A percentile compares a stretch with the other conserved stretches of the same genome.
These are phyloP conservation scores for Echinarachnius parma DNA, from an alignment of 53 echinoderm and acorn worm species.

Conservation along the genomic window DNA sequence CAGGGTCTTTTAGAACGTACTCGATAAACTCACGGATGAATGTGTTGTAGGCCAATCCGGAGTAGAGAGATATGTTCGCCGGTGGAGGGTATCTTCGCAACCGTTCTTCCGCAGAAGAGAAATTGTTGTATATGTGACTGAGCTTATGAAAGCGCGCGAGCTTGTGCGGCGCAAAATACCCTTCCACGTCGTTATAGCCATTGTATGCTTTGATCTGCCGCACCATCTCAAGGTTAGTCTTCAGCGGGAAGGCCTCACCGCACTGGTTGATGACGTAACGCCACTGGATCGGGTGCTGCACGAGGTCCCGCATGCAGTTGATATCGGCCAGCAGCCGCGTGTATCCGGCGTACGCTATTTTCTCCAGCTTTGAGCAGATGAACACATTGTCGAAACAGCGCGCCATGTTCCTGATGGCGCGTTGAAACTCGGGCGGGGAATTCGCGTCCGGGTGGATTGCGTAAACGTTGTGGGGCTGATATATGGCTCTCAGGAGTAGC, in stretches of 20 bases:
- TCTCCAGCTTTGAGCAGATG: slow-evolving; percentile 57
- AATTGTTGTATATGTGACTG: neutral
- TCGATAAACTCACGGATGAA: slow-evolving; percentile 26
- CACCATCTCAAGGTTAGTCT: slow-evolving; percentile 32
- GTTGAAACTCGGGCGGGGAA: slow-evolving; percentile 43
- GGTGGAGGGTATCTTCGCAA: slow-evolving; percentile 25
- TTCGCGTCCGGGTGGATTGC: slow-evolving; percentile 63
- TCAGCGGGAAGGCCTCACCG: slow-evolving; percentile 40
- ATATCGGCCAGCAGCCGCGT: slow-evolving; percentile 62
- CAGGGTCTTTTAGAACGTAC: slow-evolving; percentile 24
- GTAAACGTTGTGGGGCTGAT: slow-evolving; percentile 72
- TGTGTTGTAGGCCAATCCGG: slow-evolving; percentile 41
- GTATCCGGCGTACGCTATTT: slow-evolving; percentile 45
- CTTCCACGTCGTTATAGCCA: slow-evolving; percentile 5
- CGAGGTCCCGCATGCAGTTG: slow-evolving; percentile 74
- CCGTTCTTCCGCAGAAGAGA: neutral
- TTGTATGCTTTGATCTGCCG: slow-evolving; percentile 26
- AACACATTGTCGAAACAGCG: slow-evolving; percentile 75
- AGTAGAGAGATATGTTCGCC: slow-evolving; percentile 29
- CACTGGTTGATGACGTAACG: slow-evolving; percentile 38
- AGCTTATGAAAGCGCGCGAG: slow-evolving; percentile 16
- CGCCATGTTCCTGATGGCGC: slow-evolving; percentile 48
- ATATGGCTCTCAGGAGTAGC: slow-evolving; percentile 54
- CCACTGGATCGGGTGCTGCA: slow-evolving; percentile 41
- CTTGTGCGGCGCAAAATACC: slow-evolving; percentile 17